These are phyloP conservation scores for Clivina fossor DNA, from an alignment of 2,888 invertebrate genomes.

Conservation along the genomic window DNA sequence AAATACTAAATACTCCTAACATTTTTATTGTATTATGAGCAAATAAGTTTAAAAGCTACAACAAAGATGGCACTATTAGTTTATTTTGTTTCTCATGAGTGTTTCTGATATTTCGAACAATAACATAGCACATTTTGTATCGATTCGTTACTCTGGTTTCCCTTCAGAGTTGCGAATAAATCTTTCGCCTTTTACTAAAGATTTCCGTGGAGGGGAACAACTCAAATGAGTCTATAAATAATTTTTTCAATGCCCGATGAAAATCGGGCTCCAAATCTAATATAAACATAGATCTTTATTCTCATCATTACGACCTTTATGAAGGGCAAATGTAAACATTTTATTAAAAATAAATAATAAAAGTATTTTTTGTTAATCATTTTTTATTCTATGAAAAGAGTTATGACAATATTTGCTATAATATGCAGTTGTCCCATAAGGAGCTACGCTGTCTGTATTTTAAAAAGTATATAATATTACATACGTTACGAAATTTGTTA, in stretches of 20 bases:
- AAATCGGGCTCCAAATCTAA: not conserved
- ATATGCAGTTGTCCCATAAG: too few relatives aligned
- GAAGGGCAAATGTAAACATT: too few relatives aligned
- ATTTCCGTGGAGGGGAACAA: conserved; percentile 9
- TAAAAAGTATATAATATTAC: too few relatives aligned
- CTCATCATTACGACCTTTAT: too few relatives aligned
- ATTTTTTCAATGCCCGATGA: not conserved
- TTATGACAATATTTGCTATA: too few relatives aligned
- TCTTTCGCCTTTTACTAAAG: conserved; percentile 15
- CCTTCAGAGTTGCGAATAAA: conserved; percentile 9
- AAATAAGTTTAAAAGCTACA: not conserved
- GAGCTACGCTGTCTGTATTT: too few relatives aligned
- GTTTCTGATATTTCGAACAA: not conserved
- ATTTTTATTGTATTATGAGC: too few relatives aligned
- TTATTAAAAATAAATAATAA: too few relatives aligned
- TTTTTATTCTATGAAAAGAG: too few relatives aligned
- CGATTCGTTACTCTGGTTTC: conserved; percentile 5
- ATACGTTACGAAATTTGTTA: too few relatives aligned
- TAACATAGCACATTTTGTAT: not conserved
- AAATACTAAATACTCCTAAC: too few relatives aligned
- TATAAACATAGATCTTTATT: not conserved
- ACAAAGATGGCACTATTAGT: not conserved
- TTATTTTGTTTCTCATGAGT: not conserved
- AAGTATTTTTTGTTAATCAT: too few relatives aligned
- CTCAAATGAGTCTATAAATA: not conserved